Evolutionary conservation across 2,113 vertebrate genomes (phyloP).

Genomic region (Corapipo altera): DNA sequence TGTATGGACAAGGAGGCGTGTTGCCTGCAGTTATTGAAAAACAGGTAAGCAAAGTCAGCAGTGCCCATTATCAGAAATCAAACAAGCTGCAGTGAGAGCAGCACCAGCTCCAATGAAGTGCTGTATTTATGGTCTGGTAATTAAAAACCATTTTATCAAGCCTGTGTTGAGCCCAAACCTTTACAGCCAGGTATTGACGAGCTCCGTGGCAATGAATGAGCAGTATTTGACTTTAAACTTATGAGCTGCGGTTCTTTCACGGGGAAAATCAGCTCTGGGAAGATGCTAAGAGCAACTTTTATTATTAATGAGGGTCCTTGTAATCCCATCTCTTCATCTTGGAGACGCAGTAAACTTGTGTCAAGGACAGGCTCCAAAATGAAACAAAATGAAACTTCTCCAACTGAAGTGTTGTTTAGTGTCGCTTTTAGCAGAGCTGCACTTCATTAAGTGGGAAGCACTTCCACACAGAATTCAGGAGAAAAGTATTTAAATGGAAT

Average conservation of each 20-base stretch:
- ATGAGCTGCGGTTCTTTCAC: conserved; percentile 81
- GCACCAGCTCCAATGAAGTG: conserved; percentile 73
- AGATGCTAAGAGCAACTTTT: conserved; percentile 64
- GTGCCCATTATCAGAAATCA: conserved; percentile 94
- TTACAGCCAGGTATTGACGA: conserved; percentile 82
- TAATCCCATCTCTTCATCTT: conserved; percentile 23
- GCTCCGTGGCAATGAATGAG: conserved; percentile 76
- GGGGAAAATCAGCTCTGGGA: conserved; percentile 55
- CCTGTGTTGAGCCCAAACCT: conserved; percentile 73
- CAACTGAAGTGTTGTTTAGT: conserved; percentile 51
- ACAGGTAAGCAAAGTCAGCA: conserved; percentile 92
- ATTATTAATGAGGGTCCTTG: conserved; percentile 71
- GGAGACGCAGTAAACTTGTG: conserved; percentile 44
- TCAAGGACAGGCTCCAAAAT: conserved; percentile 52
- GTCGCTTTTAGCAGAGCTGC: conserved; percentile 39
- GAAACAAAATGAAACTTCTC: conserved; percentile 17
- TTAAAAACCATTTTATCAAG: conserved; percentile 96
- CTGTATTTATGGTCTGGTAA: conserved; percentile 90
- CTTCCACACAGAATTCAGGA: not conserved
- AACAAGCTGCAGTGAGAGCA: conserved; percentile 78
- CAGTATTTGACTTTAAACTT: conserved; percentile 86
- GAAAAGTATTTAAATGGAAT: not conserved
- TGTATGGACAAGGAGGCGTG: conserved; percentile 57
- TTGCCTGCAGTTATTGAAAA: conserved; percentile 74
- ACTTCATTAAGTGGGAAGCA: conserved; percentile 10